Evolutionary conservation across 2,797 vertebrate genomes (phyloP).

Genomic region (Eutrigla gurnardus): DNA sequence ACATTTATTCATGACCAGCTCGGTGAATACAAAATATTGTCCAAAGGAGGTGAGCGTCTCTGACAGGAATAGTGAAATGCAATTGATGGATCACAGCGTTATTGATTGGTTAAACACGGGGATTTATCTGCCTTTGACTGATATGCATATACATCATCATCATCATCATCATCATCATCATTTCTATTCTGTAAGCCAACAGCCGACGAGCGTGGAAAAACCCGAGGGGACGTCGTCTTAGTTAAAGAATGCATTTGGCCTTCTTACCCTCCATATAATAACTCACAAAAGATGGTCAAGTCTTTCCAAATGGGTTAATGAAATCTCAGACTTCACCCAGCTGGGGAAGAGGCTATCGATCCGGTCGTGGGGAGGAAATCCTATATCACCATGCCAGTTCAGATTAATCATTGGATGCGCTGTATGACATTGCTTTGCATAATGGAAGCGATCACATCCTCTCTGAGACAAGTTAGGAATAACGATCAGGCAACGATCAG

Average conservation of each 20-base stretch:
- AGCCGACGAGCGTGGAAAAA: slow-evolving; percentile 56
- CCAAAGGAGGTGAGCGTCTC: slow-evolving; percentile 65
- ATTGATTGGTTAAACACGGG: slow-evolving; percentile 80
- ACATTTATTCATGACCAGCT: slow-evolving; percentile 79
- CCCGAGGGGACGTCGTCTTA: slow-evolving; percentile 59
- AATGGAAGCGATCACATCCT: slow-evolving; percentile 72
- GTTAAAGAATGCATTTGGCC: slow-evolving; percentile 81
- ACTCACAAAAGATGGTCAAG: slow-evolving; percentile 80
- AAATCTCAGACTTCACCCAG: slow-evolving; percentile 83
- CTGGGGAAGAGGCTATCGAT: slow-evolving; percentile 82
- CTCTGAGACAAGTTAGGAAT: slow-evolving; percentile 64
- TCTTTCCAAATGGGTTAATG: slow-evolving; percentile 85
- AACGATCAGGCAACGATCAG: slow-evolving; percentile 73
- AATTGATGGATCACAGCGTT: slow-evolving; percentile 78
- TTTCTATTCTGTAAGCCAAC: slow-evolving; percentile 65
- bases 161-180: slow-evolving; percentile 68
- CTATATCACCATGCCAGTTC: slow-evolving; percentile 81
- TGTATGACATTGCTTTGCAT: slow-evolving; percentile 77
- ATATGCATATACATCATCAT: slow-evolving; percentile 75
- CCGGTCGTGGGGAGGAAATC: slow-evolving; percentile 78
- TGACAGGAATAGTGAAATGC: slow-evolving; percentile 74
- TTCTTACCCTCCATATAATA: slow-evolving; percentile 80
- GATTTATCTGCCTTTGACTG: slow-evolving; percentile 75
- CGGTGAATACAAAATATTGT: slow-evolving; percentile 77
- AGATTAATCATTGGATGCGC: slow-evolving; percentile 80